Conservation (phyloP, 2,888 invertebrate genomes). For the Cynaeus angustus region DNA sequence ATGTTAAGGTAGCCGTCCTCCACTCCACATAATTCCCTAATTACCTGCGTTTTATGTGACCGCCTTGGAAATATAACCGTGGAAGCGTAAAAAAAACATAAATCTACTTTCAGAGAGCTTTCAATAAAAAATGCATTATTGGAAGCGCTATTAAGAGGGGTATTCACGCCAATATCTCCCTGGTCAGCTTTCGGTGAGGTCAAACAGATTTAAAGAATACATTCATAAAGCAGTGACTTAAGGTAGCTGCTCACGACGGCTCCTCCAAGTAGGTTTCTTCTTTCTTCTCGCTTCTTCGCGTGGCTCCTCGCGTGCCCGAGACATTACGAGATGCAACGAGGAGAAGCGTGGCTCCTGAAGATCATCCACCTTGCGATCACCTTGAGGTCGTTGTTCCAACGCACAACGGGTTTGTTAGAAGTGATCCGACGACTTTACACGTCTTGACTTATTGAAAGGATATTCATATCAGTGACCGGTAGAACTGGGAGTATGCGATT, state of each 20-base stretch:
- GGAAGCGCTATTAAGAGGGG: constrained; percentile 33
- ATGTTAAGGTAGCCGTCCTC: constrained; percentile 31
- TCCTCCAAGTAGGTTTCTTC: constrained; percentile 16
- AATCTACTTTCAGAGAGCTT: constrained; percentile 43
- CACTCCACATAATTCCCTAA: constrained; percentile 44
- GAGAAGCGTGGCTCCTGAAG: constrained; percentile 41
- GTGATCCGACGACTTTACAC: constrained; percentile 28
- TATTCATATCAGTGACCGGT: neutral
- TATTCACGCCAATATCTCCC: constrained; percentile 35
- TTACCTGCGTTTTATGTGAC: constrained; percentile 46
- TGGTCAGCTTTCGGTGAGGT: constrained; percentile 35
- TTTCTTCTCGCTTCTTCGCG: constrained; percentile 39
- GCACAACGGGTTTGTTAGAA: constrained; percentile 41
- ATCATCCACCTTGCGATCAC: constrained; percentile 45
- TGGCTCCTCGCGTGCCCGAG: constrained; percentile 48
- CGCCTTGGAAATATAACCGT: constrained; percentile 29
- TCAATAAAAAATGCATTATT: constrained; percentile 46
- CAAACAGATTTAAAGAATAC: constrained; percentile 30
- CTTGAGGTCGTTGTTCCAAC: constrained; percentile 46
- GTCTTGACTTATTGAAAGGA: constrained; percentile 3
- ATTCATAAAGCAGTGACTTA: constrained; percentile 39
- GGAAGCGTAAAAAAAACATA: constrained; percentile 44
- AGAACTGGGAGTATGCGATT: constrained; percentile 1
- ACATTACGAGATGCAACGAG: constrained; percentile 21
- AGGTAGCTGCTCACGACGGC: constrained; percentile 21